Evolutionary conservation across 2,888 invertebrate genomes (phyloP).

Genomic region (Xylota segnis): DNA sequence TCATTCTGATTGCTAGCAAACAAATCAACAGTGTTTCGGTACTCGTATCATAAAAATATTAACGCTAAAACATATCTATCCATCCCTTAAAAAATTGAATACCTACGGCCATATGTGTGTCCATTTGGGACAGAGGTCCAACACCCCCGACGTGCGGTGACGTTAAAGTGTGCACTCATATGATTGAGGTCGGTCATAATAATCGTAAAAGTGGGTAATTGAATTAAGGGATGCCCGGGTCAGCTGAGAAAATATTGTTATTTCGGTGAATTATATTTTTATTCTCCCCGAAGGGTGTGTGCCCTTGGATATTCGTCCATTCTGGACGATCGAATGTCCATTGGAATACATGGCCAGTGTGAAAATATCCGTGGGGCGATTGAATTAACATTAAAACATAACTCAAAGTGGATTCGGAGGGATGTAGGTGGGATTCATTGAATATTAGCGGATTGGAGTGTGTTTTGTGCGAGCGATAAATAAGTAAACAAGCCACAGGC

Average conservation of each 20-base stretch:
- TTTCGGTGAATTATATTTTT: constrained; percentile 68
- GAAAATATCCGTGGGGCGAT: constrained; percentile 72
- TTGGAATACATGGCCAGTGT: constrained; percentile 60
- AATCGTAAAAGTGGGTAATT: constrained; percentile 83
- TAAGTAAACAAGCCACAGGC: constrained; percentile 70
- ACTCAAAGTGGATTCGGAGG: constrained; percentile 68
- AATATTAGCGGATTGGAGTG: constrained; percentile 66
- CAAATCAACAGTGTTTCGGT: constrained; percentile 74
- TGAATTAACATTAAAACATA: constrained; percentile 76
- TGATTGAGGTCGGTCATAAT: constrained; percentile 78
- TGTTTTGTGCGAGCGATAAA: constrained; percentile 61
- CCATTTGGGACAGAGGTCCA: constrained; percentile 51
- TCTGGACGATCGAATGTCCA: constrained; percentile 61
- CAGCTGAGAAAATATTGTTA: constrained; percentile 77
- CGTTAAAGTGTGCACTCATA: constrained; percentile 66
- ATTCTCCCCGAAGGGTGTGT: constrained; percentile 54
- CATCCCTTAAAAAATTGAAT: constrained; percentile 43
- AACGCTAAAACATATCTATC: constrained; percentile 22
- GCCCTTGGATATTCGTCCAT: constrained; percentile 19
- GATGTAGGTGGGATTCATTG: constrained; percentile 56
- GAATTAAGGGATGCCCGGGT: constrained; percentile 82
- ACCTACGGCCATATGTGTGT: constrained; percentile 37
- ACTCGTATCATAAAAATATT: constrained; percentile 75
- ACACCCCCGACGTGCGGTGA: constrained; percentile 49
- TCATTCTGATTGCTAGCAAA: constrained; percentile 54